These are phyloP conservation scores for Scolopax rusticola DNA, from an alignment of 2,797 vertebrate genomes.

Conservation along the genomic window DNA sequence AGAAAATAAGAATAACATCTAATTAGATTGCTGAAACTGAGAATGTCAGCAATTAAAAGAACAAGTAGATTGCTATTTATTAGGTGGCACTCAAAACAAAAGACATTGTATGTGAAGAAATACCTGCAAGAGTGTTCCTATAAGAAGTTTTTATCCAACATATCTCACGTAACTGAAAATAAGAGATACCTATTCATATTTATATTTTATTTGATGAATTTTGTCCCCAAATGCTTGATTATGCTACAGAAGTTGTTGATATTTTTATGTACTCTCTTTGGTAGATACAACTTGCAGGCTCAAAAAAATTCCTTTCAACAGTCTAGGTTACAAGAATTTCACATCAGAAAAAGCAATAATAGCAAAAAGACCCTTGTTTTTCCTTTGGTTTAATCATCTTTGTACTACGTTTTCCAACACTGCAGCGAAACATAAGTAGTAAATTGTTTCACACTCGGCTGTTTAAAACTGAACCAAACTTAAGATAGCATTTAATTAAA, in stretches of 20 bases:
- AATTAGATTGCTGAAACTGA: not conserved
- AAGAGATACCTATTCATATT: not conserved
- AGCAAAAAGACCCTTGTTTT: not conserved
- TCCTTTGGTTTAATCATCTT: not conserved
- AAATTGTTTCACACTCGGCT: not conserved
- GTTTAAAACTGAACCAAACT: not conserved
- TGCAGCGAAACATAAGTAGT: not conserved
- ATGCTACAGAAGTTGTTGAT: not conserved
- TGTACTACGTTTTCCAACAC: not conserved
- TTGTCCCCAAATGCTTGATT: not conserved
- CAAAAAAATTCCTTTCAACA: not conserved
- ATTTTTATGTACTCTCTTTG: not conserved
- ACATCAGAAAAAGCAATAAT: not conserved
- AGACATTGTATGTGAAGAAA: not conserved
- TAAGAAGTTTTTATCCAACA: not conserved
- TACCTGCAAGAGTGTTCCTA: not conserved
- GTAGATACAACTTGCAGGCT: not conserved
- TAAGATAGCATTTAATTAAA: not conserved
- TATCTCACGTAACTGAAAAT: not conserved
- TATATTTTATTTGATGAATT: not conserved
- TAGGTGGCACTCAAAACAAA: not conserved
- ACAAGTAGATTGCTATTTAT: not conserved
- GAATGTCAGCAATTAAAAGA: not conserved
- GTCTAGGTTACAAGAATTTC: not conserved
- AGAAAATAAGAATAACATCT: not conserved